Percentiles rank a stretch among this genome's conserved stretches.
phyloP scores from a whole-genome alignment of 1,140 invertebrate species.

The Leptinotarsa lineolata region DNA sequence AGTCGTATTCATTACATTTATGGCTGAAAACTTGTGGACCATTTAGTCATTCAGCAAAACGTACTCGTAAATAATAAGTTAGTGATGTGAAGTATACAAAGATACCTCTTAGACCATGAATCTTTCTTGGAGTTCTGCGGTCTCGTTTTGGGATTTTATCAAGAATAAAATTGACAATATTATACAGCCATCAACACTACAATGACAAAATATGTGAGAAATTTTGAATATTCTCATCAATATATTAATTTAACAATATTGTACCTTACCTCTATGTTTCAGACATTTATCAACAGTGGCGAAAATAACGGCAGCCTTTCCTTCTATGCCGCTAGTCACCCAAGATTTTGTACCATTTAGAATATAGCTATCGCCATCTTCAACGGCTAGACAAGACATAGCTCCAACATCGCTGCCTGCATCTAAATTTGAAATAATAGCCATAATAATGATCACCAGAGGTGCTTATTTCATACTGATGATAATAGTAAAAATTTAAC shows the following conservation, averaged over 20 bases:
- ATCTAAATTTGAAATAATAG: slow-evolving; percentile 37
- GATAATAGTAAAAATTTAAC: too few species aligned
- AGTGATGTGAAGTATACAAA: too few species aligned
- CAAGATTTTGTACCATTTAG: slow-evolving; percentile 81
- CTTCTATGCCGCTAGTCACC: slow-evolving; percentile 78
- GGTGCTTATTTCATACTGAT: too few species aligned
- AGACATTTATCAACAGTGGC: slow-evolving; percentile 73
- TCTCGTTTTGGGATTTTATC: too few species aligned
- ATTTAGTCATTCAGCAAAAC: too few species aligned
- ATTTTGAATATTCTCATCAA: not conserved
- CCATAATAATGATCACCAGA: too few species aligned
- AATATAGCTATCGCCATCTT: slow-evolving; percentile 66
- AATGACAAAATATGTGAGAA: not conserved
- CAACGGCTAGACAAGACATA: slow-evolving; percentile 68
- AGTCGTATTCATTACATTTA: too few species aligned
- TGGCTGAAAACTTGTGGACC: too few species aligned
- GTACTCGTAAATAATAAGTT: too few species aligned
- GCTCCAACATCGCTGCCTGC: slow-evolving; percentile 78
- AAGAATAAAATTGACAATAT: too few species aligned
- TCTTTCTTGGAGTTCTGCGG: too few species aligned
- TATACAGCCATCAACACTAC: not conserved
- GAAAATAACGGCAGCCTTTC: slow-evolving; percentile 72
- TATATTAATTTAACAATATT: not conserved
- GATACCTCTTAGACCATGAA: too few species aligned
- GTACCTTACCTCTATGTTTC: slow-evolving; percentile 67